phyloP scores from a whole-genome alignment of 1,140 invertebrate genomes.

The Scylla paramamosain region DNA sequence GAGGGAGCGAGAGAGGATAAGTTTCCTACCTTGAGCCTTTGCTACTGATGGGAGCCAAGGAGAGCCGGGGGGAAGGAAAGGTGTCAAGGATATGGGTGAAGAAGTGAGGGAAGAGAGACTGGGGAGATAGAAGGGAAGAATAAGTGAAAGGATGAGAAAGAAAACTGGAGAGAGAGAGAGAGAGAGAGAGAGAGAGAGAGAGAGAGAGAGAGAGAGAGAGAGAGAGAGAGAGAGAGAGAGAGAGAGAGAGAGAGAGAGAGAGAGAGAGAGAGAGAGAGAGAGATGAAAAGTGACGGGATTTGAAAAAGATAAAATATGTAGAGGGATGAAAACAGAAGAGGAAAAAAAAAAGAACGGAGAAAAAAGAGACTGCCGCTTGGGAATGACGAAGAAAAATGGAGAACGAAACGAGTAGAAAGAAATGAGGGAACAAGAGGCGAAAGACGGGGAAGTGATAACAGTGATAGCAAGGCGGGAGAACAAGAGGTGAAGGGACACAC shows the following conservation, averaged over 20 bases:
- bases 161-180: background rate
- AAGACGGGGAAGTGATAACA: background rate
- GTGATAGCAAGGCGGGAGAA: background rate
- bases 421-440: background rate
- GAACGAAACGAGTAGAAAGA: too few relatives aligned
- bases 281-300: too few relatives aligned
- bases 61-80: background rate
- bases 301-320: background rate
- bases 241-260: too few relatives aligned
- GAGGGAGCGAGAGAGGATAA: background rate
- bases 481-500: background rate
- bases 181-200: background rate
- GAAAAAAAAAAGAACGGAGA: background rate
- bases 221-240: too few relatives aligned
- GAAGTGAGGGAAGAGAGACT: background rate
- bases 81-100: background rate
- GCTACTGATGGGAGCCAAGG: too few relatives aligned
- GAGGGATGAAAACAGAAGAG: background rate
- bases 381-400: too few relatives aligned
- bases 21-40: background rate
- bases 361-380: too few relatives aligned
- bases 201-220: too few relatives aligned
- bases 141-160: background rate
- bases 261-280: too few relatives aligned
- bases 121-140: background rate